Evolutionary conservation across 23 tunicate genomes (phyloP), one percentile per base, ranked within the genome.

Genomic region (Halocynthia roretzi): DNA sequence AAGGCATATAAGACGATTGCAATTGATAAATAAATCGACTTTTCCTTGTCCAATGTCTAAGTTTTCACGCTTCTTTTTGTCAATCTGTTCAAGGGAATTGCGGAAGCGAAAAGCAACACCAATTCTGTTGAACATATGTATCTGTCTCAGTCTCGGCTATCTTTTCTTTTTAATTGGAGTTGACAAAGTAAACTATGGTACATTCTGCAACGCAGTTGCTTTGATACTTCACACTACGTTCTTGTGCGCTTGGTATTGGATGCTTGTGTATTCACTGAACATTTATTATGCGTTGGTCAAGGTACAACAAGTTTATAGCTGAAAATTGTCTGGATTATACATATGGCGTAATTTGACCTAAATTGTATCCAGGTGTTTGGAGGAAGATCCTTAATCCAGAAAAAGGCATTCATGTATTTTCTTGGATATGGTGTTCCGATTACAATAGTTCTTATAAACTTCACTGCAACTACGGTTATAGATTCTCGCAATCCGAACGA

Each of bases 251-350:
- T 77, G 82, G 82, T 77, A 61, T 52, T 77, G 82, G 82, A 77
- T 77, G 82, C 48, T 66, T 6, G 50, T 64, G 19, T 61, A 77
- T 56, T 65, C 82, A 23, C 53, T 61, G 54, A 77, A 77, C 21
- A 77, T 77, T 71, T 77, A 77, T 58, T 61, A 77, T 52, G 82
- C 82, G 14, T 44, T 77, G 52, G 82, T 66, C 49, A 77, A 77
- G 71, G 82, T 77, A 51, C 10, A 54, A n/a, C 1, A 58, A 58
- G 4, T 1, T 58, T 58, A 58, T n/a, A 14, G n/a, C 17, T 58
- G n/a, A 58, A 15, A 58, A n/a, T 58, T 58, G 5, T 14, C 17
- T 58, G 1, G 63, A 58, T 14, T 58, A 58, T n/a, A 0, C 63
- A 58, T n/a, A 58, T 58, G 44, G 44, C 4, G 44, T 31, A 31